Evolutionary conservation across 2,888 invertebrate genomes (phyloP).

Genomic region (Lepidocyrtinus sp.): DNA sequence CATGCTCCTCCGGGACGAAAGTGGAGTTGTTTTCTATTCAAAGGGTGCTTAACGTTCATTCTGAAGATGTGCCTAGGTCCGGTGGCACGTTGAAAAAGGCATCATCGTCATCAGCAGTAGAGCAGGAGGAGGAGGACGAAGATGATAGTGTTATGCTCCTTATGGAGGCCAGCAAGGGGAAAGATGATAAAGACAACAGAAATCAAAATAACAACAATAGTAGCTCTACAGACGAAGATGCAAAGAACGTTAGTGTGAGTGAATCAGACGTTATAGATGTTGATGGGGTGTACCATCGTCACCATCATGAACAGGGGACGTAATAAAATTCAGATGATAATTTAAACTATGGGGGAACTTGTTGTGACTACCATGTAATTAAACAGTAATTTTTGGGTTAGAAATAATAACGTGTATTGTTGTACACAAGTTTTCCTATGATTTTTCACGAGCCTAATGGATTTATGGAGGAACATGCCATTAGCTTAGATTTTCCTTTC

Average conservation of each 20-base stretch:
- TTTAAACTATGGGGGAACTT: no score
- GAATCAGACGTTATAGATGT: background rate
- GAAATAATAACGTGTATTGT: background rate
- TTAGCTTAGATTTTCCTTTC: background rate
- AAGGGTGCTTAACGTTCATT: constrained; percentile 18
- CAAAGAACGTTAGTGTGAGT: background rate
- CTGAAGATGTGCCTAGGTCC: background rate
- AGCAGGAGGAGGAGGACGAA: background rate
- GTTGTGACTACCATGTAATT: background rate
- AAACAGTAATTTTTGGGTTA: background rate
- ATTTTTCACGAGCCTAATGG: background rate
- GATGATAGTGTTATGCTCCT: constrained; percentile 18
- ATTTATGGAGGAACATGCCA: background rate
- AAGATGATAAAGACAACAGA: background rate
- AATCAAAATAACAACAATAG: background rate
- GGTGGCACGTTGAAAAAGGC: background rate
- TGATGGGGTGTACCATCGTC: background rate
- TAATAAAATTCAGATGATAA: background rate
- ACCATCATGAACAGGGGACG: background rate
- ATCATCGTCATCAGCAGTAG: background rate
- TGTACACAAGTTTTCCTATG: background rate
- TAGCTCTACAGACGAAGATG: background rate
- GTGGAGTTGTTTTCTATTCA: constrained; percentile 38
- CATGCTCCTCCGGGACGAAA: constrained; percentile 45
- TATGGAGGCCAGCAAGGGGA: background rate